These are phyloP conservation scores for Latrodectus hesperus DNA, from an alignment of 2,888 invertebrate species.

Conservation along the genomic window DNA sequence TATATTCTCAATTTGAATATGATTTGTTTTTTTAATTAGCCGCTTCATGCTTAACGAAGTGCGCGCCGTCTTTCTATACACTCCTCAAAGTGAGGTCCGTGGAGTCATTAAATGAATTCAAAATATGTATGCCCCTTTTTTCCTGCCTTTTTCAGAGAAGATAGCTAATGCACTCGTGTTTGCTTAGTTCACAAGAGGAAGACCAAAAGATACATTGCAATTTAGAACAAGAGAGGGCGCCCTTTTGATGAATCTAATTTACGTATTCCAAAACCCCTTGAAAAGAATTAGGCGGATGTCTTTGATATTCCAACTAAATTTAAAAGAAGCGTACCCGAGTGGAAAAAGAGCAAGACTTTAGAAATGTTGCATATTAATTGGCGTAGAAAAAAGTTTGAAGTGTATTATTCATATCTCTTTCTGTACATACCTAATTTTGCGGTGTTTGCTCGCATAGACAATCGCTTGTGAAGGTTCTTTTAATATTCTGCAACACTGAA, in stretches of 20 bases:
- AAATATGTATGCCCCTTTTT: constrained; percentile 13
- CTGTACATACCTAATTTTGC: neutral
- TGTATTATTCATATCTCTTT: constrained; percentile 1
- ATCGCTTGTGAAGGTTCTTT: no score
- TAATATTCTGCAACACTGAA: no score
- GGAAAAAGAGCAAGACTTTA: constrained; percentile 14
- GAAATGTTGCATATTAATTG: constrained; percentile 16
- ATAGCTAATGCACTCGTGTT: constrained; percentile 31
- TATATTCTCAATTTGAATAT: constrained; percentile 52
- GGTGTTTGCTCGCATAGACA: neutral
- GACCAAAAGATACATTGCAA: constrained; percentile 36
- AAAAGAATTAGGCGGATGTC: constrained; percentile 29
- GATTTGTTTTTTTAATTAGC: constrained; percentile 64
- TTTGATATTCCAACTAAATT: constrained; percentile 24
- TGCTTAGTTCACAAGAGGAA: constrained; percentile 17
- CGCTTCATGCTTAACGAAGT: constrained; percentile 45
- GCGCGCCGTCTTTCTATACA: constrained; percentile 22
- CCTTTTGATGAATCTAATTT: constrained; percentile 52
- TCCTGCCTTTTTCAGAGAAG: constrained; percentile 14
- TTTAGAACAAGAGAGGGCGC: constrained; percentile 19
- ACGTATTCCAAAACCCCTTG: constrained; percentile 14
- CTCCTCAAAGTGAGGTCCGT: constrained; percentile 50
- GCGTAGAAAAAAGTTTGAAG: neutral
- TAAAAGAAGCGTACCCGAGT: neutral
- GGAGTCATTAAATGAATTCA: constrained; percentile 54